These are phyloP conservation scores for Drosophila buzzatii DNA, from an alignment of 2,888 invertebrate genomes.

Conservation along the genomic window DNA sequence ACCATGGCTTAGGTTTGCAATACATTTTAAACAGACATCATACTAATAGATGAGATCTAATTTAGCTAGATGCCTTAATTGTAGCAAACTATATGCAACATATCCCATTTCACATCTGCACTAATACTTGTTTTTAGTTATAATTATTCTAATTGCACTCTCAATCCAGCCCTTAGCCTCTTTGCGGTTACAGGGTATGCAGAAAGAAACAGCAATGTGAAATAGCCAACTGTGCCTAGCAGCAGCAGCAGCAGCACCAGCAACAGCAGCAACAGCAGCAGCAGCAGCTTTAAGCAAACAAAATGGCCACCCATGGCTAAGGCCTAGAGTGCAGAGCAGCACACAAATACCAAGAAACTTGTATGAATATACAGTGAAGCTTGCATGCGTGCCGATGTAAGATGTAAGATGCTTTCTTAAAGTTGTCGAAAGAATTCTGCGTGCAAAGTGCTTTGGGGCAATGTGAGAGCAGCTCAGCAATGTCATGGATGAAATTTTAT, in stretches of 20 bases:
- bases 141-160: too few species aligned
- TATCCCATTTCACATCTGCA: too few species aligned
- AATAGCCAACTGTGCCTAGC: constrained; percentile 50
- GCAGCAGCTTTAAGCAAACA: constrained; percentile 10
- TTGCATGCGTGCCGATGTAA: background rate
- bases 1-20: too few species aligned
- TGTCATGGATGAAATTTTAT: background rate
- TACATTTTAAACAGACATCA: too few species aligned
- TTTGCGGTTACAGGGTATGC: constrained; percentile 9
- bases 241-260: constrained; percentile 17
- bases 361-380: background rate
- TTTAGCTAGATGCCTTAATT: too few species aligned
- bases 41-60: too few species aligned
- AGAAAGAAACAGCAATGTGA: constrained; percentile 36
- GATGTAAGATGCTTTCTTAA: background rate
- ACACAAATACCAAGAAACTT: background rate
- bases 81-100: background rate
- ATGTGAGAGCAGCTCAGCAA: background rate
- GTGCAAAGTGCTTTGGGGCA: background rate
- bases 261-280: constrained; percentile 20
- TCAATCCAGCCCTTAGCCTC: background rate
- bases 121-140: too few species aligned
- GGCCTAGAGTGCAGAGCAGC: constrained; percentile 9
- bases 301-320: constrained; percentile 38
- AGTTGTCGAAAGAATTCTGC: background rate